Evolutionary conservation across 2,888 invertebrate species (phyloP).

Genomic region (Lydus trimaculatus): DNA sequence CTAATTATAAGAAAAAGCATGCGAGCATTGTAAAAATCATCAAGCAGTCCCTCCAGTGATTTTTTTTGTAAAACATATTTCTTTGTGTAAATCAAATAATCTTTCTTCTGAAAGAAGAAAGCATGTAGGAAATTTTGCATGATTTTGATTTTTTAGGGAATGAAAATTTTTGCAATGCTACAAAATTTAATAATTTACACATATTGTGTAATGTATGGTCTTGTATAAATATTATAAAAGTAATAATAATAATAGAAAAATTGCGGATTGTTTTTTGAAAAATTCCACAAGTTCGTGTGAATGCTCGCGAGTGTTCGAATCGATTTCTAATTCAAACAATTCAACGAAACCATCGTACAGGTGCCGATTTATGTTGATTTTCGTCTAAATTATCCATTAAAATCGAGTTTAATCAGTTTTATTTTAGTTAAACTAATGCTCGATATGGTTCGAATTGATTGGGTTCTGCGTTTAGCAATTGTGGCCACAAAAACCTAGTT

Average conservation of each 20-base stretch:
- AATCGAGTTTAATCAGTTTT: too few species aligned
- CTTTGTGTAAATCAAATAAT: background rate
- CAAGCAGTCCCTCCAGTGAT: slow-evolving; percentile 14
- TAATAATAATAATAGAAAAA: slow-evolving; percentile 31
- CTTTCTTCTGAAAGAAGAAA: background rate
- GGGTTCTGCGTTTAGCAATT: too few species aligned
- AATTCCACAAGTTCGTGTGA: too few species aligned
- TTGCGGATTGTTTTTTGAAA: too few species aligned
- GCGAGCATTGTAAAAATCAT: slow-evolving; percentile 51
- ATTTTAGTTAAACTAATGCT: too few species aligned
- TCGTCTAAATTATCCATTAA: too few species aligned
- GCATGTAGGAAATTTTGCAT: background rate
- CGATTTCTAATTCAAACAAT: too few species aligned
- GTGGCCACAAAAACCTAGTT: too few species aligned
- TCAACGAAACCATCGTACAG: too few species aligned
- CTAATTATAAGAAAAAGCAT: background rate
- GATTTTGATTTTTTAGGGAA: slow-evolving; percentile 38
- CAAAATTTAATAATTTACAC: slow-evolving; percentile 47
- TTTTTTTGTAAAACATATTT: background rate
- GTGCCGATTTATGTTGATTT: too few species aligned
- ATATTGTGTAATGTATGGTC: slow-evolving; percentile 51
- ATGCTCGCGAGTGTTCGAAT: too few species aligned
- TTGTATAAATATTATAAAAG: slow-evolving; percentile 43
- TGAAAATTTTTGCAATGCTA: slow-evolving; percentile 51
- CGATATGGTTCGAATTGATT: too few species aligned